Conservation (phyloP, 2,888 invertebrate species). For the Drosophila suboccidentalis region DNA sequence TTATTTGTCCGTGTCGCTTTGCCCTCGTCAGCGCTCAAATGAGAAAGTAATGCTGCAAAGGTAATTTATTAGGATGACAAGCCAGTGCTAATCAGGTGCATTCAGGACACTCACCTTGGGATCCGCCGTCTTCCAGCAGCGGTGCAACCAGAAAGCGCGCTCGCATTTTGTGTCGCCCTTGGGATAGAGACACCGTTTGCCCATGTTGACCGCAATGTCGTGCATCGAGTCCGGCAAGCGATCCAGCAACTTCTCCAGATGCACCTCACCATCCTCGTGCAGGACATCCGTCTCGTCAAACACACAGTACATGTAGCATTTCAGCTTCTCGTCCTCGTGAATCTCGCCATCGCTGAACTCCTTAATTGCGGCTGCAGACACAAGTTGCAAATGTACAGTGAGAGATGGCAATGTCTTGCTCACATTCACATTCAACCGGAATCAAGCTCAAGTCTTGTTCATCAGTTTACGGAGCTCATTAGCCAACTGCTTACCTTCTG, state of each 20-base stretch:
- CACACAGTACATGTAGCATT: slow-evolving; percentile 85
- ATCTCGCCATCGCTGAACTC: slow-evolving; percentile 85
- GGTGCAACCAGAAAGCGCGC: slow-evolving; percentile 81
- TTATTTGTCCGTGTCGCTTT: slow-evolving; percentile 15
- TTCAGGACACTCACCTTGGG: slow-evolving; percentile 68
- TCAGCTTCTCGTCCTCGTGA: slow-evolving; percentile 84
- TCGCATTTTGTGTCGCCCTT: slow-evolving; percentile 83
- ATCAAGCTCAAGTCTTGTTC: slow-evolving; percentile 16
- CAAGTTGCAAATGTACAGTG: slow-evolving; percentile 29
- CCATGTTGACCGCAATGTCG: slow-evolving; percentile 82
- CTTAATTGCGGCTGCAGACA: slow-evolving; percentile 83
- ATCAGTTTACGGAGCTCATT: slow-evolving; percentile 21
- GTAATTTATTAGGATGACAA: slow-evolving; percentile 44
- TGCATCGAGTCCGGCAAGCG: slow-evolving; percentile 79
- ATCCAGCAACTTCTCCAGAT: slow-evolving; percentile 82
- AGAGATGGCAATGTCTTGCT: slow-evolving; percentile 48
- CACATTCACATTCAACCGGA: too few relatives aligned
- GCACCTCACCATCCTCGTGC: slow-evolving; percentile 84
- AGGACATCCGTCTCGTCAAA: slow-evolving; percentile 84
- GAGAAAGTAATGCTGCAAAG: slow-evolving; percentile 59
- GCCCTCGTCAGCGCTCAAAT: slow-evolving; percentile 43
- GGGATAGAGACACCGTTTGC: slow-evolving; percentile 83
- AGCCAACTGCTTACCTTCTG: slow-evolving; percentile 70
- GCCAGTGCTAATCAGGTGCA: slow-evolving; percentile 40
- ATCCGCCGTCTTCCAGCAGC: slow-evolving; percentile 81